Evolutionary conservation across 2,888 invertebrate genomes (phyloP), one percentile per base, ranked within the genome.

Genomic region (Caenorhabditis sp.): DNA sequence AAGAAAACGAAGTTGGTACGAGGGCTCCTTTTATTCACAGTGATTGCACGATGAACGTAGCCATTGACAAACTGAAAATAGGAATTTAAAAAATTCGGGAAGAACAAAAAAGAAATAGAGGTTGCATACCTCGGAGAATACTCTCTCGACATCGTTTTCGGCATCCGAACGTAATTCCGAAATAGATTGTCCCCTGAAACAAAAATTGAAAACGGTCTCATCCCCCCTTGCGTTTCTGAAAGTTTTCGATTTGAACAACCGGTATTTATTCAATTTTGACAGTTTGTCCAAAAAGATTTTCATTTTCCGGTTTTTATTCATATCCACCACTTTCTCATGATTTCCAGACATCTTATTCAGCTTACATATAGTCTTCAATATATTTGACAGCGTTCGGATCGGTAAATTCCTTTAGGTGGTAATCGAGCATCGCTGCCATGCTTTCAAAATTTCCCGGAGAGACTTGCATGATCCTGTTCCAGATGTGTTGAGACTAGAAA

Each of bases 61-160:
- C 13, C 13, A 40, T 11, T 13, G 40, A 40, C 13, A 13, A 40
- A 40, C 11, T 51, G 50, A 20, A 50, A 20, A 50, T 51, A 24
- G n/a, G n/a, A n/a, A n/a, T n/a, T n/a, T n/a, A n/a, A n/a, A n/a
- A n/a, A n/a, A n/a, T n/a, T n/a, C n/a, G n/a, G n/a, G n/a, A n/a
- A n/a, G n/a, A n/a, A n/a, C n/a, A n/a, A n/a, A n/a, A n/a, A n/a
- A n/a, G n/a, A n/a, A n/a, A n/a, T n/a, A n/a, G n/a, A n/a, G n/a
- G n/a, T n/a, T n/a, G n/a, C n/a, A n/a, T n/a, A n/a, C n/a, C n/a
- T 68, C 37, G 37, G 53, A 79, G n/a, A 37, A 37, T n/a, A n/a
- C n/a, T 4, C 20, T 28, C 2, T 67, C 37, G 3, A 56, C 40
- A 11, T 79, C 79, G 44, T 79, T 79, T 20, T 65, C 79, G 28